Evolutionary conservation across 2,113 vertebrate genomes (phyloP).

Genomic region (Lasiurus borealis): DNA sequence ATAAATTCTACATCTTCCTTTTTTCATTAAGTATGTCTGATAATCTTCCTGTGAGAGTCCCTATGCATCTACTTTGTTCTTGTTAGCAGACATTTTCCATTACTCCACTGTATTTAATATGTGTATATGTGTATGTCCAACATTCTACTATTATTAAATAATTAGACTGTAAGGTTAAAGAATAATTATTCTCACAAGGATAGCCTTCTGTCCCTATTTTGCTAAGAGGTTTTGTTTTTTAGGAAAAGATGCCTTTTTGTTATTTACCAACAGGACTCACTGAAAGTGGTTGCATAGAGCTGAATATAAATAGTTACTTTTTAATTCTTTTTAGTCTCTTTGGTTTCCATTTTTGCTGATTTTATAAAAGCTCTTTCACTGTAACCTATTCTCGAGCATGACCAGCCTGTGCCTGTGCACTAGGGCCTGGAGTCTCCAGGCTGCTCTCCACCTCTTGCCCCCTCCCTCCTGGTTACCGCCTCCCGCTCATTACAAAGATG

Average conservation of each 20-base stretch:
- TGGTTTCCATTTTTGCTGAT: background rate
- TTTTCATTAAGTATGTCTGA: background rate
- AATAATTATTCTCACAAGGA: background rate
- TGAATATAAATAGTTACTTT: background rate
- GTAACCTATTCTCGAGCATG: background rate
- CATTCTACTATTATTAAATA: background rate
- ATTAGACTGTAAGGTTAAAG: background rate
- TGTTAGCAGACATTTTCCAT: background rate
- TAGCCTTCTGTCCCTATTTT: background rate
- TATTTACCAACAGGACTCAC: background rate
- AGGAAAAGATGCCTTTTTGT: background rate
- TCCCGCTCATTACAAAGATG: background rate
- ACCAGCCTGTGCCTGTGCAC: background rate
- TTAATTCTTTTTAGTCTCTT: background rate
- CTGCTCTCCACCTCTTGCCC: accelerated
- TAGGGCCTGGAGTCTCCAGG: too few relatives aligned
- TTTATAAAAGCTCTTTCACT: background rate
- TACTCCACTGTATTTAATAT: background rate
- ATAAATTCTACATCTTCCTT: background rate
- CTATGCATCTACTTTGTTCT: background rate
- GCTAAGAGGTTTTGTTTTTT: background rate
- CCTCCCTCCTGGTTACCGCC: background rate
- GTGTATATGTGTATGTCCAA: background rate
- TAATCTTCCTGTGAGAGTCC: too few relatives aligned
- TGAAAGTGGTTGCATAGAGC: background rate